Base-by-base conservation (phyloP, 2,113 vertebrate genomes). In the Emydura subglobosa region DNA sequence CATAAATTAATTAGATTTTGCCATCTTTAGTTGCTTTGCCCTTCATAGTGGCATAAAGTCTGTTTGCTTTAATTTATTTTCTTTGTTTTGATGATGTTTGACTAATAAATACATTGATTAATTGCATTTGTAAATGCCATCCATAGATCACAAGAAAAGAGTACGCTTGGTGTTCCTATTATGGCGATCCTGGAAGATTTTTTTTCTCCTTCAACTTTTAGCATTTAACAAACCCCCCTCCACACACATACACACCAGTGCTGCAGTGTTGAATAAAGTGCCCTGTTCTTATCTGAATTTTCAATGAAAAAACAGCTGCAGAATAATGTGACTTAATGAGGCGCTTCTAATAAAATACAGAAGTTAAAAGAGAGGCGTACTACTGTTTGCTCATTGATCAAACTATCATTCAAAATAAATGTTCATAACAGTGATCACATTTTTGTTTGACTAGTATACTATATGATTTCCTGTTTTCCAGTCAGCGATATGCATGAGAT, bases 271-370 rank as follows among this genome's bases (percentile, higher is more conserved):
- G 78, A 78, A 93, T 93, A 94, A 97, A 97, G 78, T 97, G 98
- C 49, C 86, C 95, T 88, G 53, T 95, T 97, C 97, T 97, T 95
- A 94, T 96, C 98, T 97, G 96, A 97, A 95, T 97, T 96, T 96
- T 98, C 95, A 96, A 61, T 93, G 97, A 98, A 96, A 87, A 97
- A 97, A 97, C 97, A 98, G 97, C 95, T 97, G 91, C 95, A 97
- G 96, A 98, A 96, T 97, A 97, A 97, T 94, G 85, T 3, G 85
- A 96, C 88, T 97, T 97, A 98, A 98, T 97, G 97, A 98, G 97
- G 96, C 93, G 94, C 97, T 97, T 93, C 96, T 98, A 97, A 97
- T 97, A 97, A 98, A 98, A 97, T 97, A 81, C 93, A 92, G 83
- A 97, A 97, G 94, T 96, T 94, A 97, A 97, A 97, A 95, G 84